These are phyloP conservation scores for Clupea harengus DNA, from an alignment of 2,113 vertebrate species.

Conservation along the genomic window DNA sequence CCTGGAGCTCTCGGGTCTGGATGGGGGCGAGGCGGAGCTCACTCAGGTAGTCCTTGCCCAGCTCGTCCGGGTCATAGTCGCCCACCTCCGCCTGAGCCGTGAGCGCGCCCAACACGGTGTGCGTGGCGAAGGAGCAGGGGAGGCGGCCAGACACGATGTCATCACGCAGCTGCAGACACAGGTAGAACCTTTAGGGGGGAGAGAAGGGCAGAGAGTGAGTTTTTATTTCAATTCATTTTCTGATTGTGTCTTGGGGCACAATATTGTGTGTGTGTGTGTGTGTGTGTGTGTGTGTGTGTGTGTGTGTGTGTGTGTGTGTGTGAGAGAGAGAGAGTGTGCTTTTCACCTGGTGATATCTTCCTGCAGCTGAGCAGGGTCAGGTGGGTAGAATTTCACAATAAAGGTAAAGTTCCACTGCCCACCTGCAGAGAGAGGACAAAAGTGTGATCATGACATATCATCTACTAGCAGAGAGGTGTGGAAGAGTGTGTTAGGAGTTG, in stretches of 20 bases:
- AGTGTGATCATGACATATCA: background rate
- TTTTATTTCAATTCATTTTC: background rate
- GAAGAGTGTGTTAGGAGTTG: background rate
- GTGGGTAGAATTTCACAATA: slow-evolving; percentile 98
- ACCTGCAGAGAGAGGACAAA: slow-evolving; percentile 64
- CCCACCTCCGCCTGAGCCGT: slow-evolving; percentile 92
- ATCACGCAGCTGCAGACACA: slow-evolving; percentile 91
- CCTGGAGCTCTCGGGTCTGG: slow-evolving; percentile 93
- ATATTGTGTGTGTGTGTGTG: background rate
- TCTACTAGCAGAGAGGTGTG: background rate
- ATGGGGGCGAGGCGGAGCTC: slow-evolving; percentile 92
- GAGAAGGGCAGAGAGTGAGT: background rate
- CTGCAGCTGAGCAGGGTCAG: slow-evolving; percentile 90
- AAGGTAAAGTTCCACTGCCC: slow-evolving; percentile 96
- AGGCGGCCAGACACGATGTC: slow-evolving; percentile 92
- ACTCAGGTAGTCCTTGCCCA: slow-evolving; percentile 83
- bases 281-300: background rate
- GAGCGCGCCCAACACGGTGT: slow-evolving; percentile 90
- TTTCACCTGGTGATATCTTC: slow-evolving; percentile 96
- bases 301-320: background rate
- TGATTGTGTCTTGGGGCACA: background rate
- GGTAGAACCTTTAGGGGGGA: slow-evolving; percentile 82
- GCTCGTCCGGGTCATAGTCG: slow-evolving; percentile 88
- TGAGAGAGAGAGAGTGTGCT: background rate
- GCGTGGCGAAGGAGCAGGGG: slow-evolving; percentile 93